Conservation (phyloP, 2,888 invertebrate genomes). For the Phlogophora meticulosa region DNA sequence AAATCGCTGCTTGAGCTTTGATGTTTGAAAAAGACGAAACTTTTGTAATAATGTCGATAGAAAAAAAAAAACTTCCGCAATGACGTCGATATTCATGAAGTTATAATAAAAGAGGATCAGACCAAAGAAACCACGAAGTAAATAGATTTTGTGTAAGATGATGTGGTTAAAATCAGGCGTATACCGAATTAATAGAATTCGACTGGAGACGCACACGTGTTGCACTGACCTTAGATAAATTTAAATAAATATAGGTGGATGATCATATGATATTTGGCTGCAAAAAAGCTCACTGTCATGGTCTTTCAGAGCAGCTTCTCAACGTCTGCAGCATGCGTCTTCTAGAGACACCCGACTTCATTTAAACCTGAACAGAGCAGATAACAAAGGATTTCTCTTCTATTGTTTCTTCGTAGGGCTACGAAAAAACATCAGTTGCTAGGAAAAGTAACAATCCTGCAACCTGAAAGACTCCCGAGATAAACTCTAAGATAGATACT, state of each 20-base stretch:
- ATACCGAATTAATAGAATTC: not conserved
- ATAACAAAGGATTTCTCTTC: not conserved
- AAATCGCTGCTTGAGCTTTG: slow-evolving; percentile 34
- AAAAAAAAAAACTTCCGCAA: slow-evolving; percentile 3
- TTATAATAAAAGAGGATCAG: not conserved
- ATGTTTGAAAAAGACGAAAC: slow-evolving; percentile 20
- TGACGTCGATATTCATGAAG: not conserved
- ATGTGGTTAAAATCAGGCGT: not conserved
- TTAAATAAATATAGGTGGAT: not conserved
- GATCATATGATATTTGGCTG: not conserved
- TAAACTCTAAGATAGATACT: not conserved
- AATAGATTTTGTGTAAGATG: not conserved
- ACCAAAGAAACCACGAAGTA: not conserved
- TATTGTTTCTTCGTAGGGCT: not conserved
- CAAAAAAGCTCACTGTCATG: no score
- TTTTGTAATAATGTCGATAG: slow-evolving; percentile 20
- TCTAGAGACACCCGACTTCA: not conserved
- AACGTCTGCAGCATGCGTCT: not conserved
- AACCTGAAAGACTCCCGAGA: not conserved
- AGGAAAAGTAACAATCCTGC: not conserved
- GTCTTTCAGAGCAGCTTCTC: not conserved
- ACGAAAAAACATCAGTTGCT: not conserved
- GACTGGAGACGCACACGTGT: not conserved
- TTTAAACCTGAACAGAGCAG: no score
- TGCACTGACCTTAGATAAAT: not conserved